Evolutionary conservation across 1,140 invertebrate genomes (phyloP), one percentile per base, ranked within the genome.

Genomic region (Scylla paramamosain): DNA sequence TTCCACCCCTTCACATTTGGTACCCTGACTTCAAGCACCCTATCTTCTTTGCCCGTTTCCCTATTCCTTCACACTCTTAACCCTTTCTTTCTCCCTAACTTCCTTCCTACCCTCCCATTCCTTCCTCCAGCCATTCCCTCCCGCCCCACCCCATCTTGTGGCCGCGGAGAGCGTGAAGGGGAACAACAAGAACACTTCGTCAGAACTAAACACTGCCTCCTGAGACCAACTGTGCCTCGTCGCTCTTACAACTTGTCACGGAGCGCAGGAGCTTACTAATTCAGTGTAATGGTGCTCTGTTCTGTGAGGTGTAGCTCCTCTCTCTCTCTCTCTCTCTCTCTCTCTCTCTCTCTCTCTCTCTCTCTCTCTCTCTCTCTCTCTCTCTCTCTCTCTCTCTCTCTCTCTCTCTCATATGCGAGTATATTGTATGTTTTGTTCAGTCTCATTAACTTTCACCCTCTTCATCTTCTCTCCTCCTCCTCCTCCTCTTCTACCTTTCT

Each of bases 261-360:
- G 31, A 28, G 83, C 4, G 4, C 83, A 20, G 83, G 25, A 59
- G 52, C 10, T 20, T 59, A 20, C 52, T 14, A 59, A 20, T 12
- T 59, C 2, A 20, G 52, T 14, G 16, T 12, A 59, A 20, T 59
- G 52, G 10, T 12, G 52, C 83, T 16, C 28, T 12, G n/a, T 25
- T 16, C 28, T 32, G 83, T 84, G n/a, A 28, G n/a, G 83, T 10
- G 10, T 1, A 10, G 10, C n/a, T 25, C 0, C 87, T 46, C 25
- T 46, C 87, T 45, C 87, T 46, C 31, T 89, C 87, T 89, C 45
- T 46, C 87, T 45, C 87, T 89, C 83, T n/a, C 83, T n/a, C n/a
- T n/a, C 83, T 84, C 83, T 84, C 87, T 46, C 32, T 46, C 87
- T 45, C 87, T 46, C 31, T 89, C 87, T 89, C 45, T 46, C 87